Evolutionary conservation across 2,888 invertebrate species (phyloP), one percentile per base, ranked within the genome.

Genomic region (Ceriagrion tenellum): DNA sequence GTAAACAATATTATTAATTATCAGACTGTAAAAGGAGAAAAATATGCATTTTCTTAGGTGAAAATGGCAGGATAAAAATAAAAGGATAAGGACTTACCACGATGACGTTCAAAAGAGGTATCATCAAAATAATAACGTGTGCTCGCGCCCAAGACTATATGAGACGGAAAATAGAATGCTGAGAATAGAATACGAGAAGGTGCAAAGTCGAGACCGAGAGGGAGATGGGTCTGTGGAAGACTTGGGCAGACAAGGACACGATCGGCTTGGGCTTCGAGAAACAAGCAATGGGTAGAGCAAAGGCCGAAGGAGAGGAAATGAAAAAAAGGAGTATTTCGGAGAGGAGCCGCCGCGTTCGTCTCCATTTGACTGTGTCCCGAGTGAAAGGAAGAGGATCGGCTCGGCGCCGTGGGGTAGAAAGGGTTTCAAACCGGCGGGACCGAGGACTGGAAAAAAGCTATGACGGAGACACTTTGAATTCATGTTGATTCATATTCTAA

Each of bases 401-500:
- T 47, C 47, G 69, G 63, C 74, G 69, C 0, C 47, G 12, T 20
- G 40, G 69, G 93, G 93, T 93, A 93, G 69, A 93, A 93, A 47
- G 93, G 93, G 69, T 69, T 69, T 93, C 47, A n/a, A 47, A 26
- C 47, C 93, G 12, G 47, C 40, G 40, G 30, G 69, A 16, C 47
- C 18, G 93, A 47, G 69, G 40, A 26, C 16, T 0, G 69, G 40
- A 30, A 93, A 59, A 90, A 91, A 93, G 40, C 93, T 93, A 93
- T 69, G 93, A 93, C 93, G 93, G 40, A 12, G 69, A 93, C 93
- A 93, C 93, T 93, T 93, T 69, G 93, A 26, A 93, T 93, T 69
- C 93, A 69, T n/a, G 93, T 55, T 59, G 93, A 93, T 93, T 93
- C 93, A 69, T 93, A 93, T 93, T 93, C 47, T 93, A 93, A 93